A percentile compares a stretch with the other conserved stretches of the same genome.
phyloP scores from a whole-genome alignment of 2,797 vertebrate species.

The Amblyraja radiata region DNA sequence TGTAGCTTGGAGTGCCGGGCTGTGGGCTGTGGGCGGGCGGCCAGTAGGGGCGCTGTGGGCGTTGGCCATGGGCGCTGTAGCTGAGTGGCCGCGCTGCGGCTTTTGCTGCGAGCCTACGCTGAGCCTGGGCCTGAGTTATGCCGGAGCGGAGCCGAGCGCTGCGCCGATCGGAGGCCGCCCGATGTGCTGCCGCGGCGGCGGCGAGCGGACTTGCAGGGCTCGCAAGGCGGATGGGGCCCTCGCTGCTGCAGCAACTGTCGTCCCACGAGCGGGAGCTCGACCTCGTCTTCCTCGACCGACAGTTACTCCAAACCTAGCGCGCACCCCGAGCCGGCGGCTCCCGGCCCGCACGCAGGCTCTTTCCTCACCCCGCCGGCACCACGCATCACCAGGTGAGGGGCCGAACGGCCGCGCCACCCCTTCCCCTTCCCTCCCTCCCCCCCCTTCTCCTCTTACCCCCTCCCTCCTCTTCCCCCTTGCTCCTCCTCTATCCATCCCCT shows the following conservation, averaged over 20 bases:
- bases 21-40: no score
- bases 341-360: constrained; percentile 81
- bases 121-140: not conserved
- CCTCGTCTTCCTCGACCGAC: constrained; percentile 87
- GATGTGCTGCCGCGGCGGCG: constrained; percentile 71
- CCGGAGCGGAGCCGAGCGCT: no score
- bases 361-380: constrained; percentile 80
- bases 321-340: constrained; percentile 91
- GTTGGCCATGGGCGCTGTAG: no score
- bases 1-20: no score
- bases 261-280: constrained; percentile 86
- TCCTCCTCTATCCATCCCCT: no score
- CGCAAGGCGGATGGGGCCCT: constrained; percentile 85
- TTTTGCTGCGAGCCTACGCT: not conserved
- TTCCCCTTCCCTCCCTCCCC: no score
- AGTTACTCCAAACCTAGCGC: constrained; percentile 93
- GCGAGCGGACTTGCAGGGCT: constrained; percentile 82
- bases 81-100: not conserved
- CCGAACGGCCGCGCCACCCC: not conserved
- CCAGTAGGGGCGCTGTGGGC: no score
- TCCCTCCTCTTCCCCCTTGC: no score
- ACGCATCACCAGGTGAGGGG: constrained; percentile 67
- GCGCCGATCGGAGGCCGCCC: not conserved
- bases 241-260: constrained; percentile 85
- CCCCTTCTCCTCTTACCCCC: no score